Evolutionary conservation across 2,888 invertebrate species (phyloP).

Genomic region (Cantharis flavilabris): DNA sequence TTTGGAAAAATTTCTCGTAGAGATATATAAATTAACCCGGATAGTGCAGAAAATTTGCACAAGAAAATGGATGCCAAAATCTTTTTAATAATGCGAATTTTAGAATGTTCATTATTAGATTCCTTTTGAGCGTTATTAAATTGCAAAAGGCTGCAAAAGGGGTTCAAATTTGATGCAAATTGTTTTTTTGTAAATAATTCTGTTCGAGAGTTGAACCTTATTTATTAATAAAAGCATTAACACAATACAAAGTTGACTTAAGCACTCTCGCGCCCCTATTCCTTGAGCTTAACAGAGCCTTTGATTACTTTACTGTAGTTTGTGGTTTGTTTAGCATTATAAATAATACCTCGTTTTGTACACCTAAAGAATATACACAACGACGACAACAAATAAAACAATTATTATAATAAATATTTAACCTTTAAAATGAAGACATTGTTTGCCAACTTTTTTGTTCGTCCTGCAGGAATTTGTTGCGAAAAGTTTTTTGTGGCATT

Average conservation of each 20-base stretch:
- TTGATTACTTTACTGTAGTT: constrained; percentile 21
- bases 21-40: neutral
- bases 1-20: neutral
- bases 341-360: constrained; percentile 10
- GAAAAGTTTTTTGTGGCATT: neutral
- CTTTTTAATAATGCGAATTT: constrained; percentile 26
- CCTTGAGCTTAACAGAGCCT: constrained; percentile 17
- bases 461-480: neutral
- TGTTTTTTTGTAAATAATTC: neutral
- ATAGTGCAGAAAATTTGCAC: constrained; percentile 6
- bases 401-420: neutral
- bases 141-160: constrained; percentile 17
- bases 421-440: neutral
- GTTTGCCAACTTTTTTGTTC: neutral
- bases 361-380: neutral
- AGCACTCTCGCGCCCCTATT: constrained; percentile 13
- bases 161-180: constrained; percentile 5
- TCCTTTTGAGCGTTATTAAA: constrained; percentile 30
- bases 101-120: constrained; percentile 31
- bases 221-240: constrained; percentile 15
- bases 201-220: neutral
- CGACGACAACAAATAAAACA: neutral
- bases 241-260: constrained; percentile 10
- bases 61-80: constrained; percentile 16
- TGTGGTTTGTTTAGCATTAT: constrained; percentile 14